Percentiles rank a stretch among this genome's conserved stretches.
Conservation (phyloP, 2,113 vertebrate species). For the Strigops habroptila region DNA sequence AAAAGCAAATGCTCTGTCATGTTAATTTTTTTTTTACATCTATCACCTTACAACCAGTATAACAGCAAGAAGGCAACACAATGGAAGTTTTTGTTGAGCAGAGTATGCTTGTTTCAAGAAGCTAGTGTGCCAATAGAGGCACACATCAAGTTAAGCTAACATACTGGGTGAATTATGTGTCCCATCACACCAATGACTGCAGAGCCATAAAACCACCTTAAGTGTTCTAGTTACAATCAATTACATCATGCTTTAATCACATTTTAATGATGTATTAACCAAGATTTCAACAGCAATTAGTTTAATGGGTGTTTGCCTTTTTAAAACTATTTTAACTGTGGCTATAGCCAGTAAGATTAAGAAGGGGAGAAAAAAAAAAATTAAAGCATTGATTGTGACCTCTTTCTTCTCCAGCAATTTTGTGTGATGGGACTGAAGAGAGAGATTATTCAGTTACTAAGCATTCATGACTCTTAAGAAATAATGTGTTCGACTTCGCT, state of each 20-base stretch:
- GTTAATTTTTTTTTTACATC: background rate
- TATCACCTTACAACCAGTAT: background rate
- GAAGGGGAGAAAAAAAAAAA: background rate
- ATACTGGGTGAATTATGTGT: conserved; percentile 72
- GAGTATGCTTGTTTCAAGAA: background rate
- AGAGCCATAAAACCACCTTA: conserved; percentile 64
- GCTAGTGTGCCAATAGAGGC: background rate
- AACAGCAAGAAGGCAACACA: background rate
- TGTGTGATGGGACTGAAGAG: background rate
- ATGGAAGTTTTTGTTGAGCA: conserved; percentile 54
- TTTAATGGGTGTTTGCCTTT: conserved; percentile 32
- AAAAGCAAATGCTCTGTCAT: background rate
- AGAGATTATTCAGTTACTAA: background rate
- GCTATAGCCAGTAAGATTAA: conserved; percentile 20
- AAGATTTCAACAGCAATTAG: conserved; percentile 68
- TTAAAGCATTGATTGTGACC: conserved; percentile 19
- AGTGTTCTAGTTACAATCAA: conserved; percentile 68
- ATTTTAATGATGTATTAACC: conserved; percentile 72
- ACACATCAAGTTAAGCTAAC: conserved; percentile 40
- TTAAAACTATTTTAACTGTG: conserved; percentile 51
- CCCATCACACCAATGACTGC: conserved; percentile 57
- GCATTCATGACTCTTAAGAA: background rate
- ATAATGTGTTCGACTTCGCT: background rate
- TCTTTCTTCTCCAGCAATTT: conserved; percentile 38
- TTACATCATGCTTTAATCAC: conserved; percentile 67